Conservation (phyloP, 2,797 vertebrate species). For the Rhodeus uyekii region DNA sequence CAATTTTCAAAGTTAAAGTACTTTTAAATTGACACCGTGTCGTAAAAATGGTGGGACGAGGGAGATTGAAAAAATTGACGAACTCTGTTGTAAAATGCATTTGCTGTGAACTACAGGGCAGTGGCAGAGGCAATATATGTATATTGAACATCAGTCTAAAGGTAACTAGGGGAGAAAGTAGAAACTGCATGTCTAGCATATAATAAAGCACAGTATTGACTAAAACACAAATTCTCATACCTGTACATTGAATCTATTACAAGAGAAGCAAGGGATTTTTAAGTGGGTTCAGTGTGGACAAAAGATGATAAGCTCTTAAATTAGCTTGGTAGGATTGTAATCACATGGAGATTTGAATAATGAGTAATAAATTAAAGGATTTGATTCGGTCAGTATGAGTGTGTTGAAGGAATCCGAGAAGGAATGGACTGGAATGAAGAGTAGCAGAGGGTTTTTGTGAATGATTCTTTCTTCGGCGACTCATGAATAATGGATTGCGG, state of each 20-base stretch:
- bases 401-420: background rate
- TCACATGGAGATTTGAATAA: constrained; percentile 17
- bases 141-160: no score
- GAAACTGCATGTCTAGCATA: background rate
- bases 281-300: background rate
- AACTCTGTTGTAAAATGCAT: background rate
- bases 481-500: constrained; percentile 34
- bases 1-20: background rate
- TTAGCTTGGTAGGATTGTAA: constrained; percentile 28
- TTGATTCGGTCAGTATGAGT: background rate
- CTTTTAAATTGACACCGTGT: background rate
- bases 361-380: constrained; percentile 25
- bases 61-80: background rate
- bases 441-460: background rate
- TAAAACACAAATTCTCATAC: background rate
- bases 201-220: background rate
- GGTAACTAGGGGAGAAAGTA: background rate
- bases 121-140: no score
- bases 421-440: constrained; percentile 24
- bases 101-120: background rate
- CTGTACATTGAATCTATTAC: background rate
- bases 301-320: background rate
- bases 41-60: background rate
- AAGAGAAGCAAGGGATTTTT: background rate
- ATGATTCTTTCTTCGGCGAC: background rate